phyloP scores from a whole-genome alignment of 1,140 invertebrate species.

The silkworm (Bombyx mori) region DNA sequence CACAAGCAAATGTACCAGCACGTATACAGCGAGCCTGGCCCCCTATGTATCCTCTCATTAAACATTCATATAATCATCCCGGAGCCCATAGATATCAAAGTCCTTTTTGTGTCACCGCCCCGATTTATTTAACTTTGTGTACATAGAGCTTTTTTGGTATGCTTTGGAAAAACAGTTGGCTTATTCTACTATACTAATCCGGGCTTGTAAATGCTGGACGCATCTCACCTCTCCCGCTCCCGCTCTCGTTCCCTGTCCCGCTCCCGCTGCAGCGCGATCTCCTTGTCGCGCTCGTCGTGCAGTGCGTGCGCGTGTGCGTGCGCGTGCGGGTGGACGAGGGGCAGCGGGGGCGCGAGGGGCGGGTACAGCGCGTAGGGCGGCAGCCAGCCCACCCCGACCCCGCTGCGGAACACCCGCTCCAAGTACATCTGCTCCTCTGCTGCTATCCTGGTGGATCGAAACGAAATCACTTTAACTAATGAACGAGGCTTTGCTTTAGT shows the following conservation, averaged over 20 bases:
- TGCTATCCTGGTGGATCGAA: conserved; percentile 35
- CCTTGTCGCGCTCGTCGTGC: conserved; percentile 48
- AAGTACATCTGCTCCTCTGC: conserved; percentile 65
- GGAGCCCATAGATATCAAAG: too few species aligned
- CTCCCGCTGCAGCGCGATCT: conserved; percentile 42
- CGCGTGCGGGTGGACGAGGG: conserved; percentile 30
- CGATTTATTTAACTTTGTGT: too few species aligned
- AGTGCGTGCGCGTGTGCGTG: conserved; percentile 23
- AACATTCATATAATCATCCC: too few species aligned
- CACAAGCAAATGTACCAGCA: too few species aligned
- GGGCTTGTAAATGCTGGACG: neutral
- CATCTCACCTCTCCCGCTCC: conserved; percentile 32
- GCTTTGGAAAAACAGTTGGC: too few species aligned
- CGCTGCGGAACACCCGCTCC: conserved; percentile 58
- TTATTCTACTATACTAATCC: too few species aligned
- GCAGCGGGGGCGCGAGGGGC: conserved; percentile 44
- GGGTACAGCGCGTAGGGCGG: conserved; percentile 61
- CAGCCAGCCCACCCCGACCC: conserved; percentile 57
- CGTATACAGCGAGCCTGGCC: too few species aligned
- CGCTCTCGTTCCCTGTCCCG: conserved; percentile 28
- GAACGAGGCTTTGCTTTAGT: too few species aligned
- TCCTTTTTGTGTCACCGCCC: too few species aligned
- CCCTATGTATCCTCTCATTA: too few species aligned
- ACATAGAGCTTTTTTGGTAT: too few species aligned
- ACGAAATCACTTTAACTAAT: neutral